These are phyloP conservation scores for Nannoperca obscura DNA, from an alignment of 2,797 vertebrate genomes.

Conservation along the genomic window DNA sequence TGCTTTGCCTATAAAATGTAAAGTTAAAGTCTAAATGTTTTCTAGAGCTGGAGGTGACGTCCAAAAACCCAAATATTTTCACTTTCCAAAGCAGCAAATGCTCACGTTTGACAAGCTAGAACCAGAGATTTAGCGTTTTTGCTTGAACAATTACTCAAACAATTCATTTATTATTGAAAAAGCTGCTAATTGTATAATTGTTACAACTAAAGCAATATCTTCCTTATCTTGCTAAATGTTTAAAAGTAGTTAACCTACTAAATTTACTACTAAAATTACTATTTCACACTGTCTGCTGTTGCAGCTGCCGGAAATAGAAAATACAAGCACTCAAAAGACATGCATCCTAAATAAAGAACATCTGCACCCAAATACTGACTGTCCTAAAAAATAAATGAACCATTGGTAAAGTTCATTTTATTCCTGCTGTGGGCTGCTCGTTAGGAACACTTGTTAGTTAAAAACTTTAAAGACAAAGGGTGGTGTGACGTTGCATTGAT, in stretches of 20 bases:
- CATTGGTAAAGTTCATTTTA: background rate
- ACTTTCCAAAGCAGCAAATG: background rate
- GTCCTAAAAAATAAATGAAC: background rate
- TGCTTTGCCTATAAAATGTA: background rate
- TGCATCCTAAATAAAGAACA: background rate
- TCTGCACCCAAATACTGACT: background rate
- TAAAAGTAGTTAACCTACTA: background rate
- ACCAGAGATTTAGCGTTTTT: background rate
- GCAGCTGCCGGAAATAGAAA: constrained; percentile 4
- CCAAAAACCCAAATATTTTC: too few relatives aligned
- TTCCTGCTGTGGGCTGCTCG: background rate
- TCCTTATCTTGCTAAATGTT: background rate
- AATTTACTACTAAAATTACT: too few relatives aligned
- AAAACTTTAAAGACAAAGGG: background rate
- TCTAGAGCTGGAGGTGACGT: too few relatives aligned
- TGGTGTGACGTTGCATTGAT: constrained; percentile 10
- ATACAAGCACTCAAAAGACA: constrained; percentile 1
- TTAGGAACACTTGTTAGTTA: background rate
- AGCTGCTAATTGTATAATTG: background rate
- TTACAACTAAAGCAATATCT: background rate
- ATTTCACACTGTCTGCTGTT: constrained; percentile 1
- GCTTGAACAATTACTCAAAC: background rate
- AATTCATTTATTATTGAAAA: background rate
- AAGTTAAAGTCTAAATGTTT: too few relatives aligned
- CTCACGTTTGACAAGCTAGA: background rate